Conservation (phyloP, 1,140 invertebrate genomes). For the Drosophila bocki region DNA sequence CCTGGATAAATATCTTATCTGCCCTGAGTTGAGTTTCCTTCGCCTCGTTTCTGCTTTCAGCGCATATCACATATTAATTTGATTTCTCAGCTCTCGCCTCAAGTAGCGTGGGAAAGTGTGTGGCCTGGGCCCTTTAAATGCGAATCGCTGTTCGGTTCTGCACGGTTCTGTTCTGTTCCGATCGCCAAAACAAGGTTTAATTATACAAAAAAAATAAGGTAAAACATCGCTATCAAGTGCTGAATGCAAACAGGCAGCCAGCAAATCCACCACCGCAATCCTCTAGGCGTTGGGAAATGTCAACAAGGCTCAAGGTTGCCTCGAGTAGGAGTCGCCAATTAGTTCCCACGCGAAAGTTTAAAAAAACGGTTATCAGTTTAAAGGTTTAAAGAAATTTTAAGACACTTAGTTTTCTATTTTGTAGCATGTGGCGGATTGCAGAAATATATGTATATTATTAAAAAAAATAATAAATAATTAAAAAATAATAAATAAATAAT, state of each 20-base stretch:
- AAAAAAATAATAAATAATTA: too few relatives aligned
- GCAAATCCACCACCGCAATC: constrained; percentile 41
- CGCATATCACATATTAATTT: constrained; percentile 78
- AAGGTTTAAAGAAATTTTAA: neutral
- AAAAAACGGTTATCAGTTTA: neutral
- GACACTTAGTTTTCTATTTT: neutral
- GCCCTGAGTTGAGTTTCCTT: constrained; percentile 46
- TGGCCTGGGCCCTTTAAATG: constrained; percentile 26
- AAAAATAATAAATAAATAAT: too few relatives aligned
- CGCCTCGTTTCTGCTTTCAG: constrained; percentile 67
- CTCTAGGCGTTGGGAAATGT: constrained; percentile 66
- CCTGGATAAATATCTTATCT: constrained; percentile 84
- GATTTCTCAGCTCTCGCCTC: constrained; percentile 57
- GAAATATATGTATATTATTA: too few relatives aligned
- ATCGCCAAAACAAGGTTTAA: constrained; percentile 44
- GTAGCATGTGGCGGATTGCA: too few relatives aligned
- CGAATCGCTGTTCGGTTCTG: constrained; percentile 44
- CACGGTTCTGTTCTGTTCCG: neutral
- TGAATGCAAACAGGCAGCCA: constrained; percentile 12
- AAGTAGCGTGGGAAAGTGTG: constrained; percentile 75
- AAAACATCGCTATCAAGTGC: constrained; percentile 61
- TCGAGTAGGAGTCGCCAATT: constrained; percentile 4
- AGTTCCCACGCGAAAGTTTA: constrained; percentile 3
- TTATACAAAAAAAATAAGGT: neutral
- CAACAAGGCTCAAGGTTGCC: constrained; percentile 50